phyloP scores from a whole-genome alignment of 2,113 vertebrate species.

The Ginglymostoma cirratum region DNA sequence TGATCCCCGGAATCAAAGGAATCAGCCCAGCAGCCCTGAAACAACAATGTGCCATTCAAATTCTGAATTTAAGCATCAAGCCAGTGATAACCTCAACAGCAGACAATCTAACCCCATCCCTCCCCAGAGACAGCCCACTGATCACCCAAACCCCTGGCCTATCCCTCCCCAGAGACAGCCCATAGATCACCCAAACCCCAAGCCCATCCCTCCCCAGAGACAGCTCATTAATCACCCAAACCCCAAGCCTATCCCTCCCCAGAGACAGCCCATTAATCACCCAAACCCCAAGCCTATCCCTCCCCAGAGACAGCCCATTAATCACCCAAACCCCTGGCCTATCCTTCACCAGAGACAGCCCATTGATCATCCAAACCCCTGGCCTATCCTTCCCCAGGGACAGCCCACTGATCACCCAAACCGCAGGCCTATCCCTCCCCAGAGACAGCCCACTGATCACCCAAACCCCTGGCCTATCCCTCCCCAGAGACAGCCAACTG shows the following conservation, averaged over 20 bases:
- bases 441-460: no score
- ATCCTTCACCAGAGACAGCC: no score
- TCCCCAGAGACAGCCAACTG: not conserved
- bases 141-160: no score
- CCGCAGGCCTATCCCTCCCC: no score
- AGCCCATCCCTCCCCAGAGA: no score
- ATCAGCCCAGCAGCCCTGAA: not conserved
- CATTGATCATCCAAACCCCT: no score
- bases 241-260: not conserved
- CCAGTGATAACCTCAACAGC: not conserved
- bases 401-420: not conserved
- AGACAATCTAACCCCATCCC: not conserved
- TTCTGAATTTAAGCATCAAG: not conserved
- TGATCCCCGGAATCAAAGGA: not conserved
- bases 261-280: not conserved
- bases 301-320: not conserved
- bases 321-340: no score
- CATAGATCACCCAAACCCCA: no score
- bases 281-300: no score
- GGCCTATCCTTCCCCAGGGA: not conserved
- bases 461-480: no score
- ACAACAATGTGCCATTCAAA: not conserved
- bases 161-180: not conserved
- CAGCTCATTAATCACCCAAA: no score
- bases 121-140: no score